These are phyloP conservation scores for Heloderma charlesbogerti DNA, from an alignment of 2,113 vertebrate genomes.

Conservation along the genomic window DNA sequence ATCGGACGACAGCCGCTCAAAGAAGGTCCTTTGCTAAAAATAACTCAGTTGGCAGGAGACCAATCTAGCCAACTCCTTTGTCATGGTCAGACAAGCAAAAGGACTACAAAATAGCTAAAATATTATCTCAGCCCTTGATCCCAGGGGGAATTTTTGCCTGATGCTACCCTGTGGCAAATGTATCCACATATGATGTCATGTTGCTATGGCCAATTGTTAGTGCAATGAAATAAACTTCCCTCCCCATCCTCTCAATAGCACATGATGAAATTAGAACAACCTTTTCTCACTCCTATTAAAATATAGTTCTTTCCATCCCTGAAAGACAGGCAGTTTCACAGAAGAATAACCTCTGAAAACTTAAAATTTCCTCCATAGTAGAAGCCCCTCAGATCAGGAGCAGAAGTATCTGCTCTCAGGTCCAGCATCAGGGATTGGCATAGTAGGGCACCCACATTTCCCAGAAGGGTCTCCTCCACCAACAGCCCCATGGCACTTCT, in stretches of 20 bases:
- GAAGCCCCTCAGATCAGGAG: not conserved
- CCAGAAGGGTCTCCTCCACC: not conserved
- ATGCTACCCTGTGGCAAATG: not conserved
- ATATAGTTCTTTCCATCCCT: not conserved
- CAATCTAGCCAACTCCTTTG: not conserved
- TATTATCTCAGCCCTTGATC: not conserved
- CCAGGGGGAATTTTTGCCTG: not conserved
- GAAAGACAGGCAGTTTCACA: not conserved
- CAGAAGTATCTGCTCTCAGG: not conserved
- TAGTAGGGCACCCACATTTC: not conserved
- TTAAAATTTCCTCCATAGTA: constrained; percentile 24
- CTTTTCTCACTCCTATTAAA: not conserved
- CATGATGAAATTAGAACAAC: not conserved
- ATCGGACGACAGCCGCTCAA: not conserved
- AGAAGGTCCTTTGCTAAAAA: constrained; percentile 10
- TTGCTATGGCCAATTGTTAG: not conserved
- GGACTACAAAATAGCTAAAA: not conserved
- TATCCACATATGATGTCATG: not conserved
- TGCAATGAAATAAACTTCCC: not conserved
- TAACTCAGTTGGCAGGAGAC: not conserved
- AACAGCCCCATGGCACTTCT: not conserved
- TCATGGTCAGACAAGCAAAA: not conserved
- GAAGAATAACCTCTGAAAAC: not conserved
- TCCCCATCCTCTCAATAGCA: not conserved
- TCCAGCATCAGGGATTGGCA: not conserved